Base-by-base conservation (phyloP, 2,797 vertebrate genomes). In the Myiotriccus ornatus region DNA sequence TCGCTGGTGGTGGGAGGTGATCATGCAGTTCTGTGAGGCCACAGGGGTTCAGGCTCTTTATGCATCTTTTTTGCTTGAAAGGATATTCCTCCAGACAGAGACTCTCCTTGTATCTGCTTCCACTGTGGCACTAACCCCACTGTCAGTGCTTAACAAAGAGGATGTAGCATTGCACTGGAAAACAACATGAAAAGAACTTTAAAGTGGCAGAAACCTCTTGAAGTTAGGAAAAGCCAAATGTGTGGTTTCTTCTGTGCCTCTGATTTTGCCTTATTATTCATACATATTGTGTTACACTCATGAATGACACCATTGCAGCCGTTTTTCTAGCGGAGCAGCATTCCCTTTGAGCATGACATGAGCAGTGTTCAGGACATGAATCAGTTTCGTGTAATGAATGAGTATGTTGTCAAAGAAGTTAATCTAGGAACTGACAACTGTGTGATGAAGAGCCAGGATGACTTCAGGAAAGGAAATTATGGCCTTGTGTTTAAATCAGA, bases 371-470 rank as follows among this genome's bases (percentile, higher is more conserved):
- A 53, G 53, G 37, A 41, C 53, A 64, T 83, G 56, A 80, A 76
- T 93, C 67, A 35, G 30, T 84, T 90, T 71, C 35, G 49, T 67
- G 34, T 67, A 70, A 67, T 95, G 90, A 97, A 95, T 93, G 64
- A 68, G 52, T 57, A 73, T 75, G 46, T 93, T 95, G 92, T 95
- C 4, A 0, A 62, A 94, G 57, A 87, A 89, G 81, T 92, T 93
- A 84, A 89, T 92, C 80, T 84, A 88, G 86, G 90, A 92, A 84
- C 68, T 76, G 70, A 60, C 63, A 47, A 6, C 70, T 88, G 75
- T 77, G 74, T 83, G 50, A 35, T 53, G 68, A 91, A 84, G 50
- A 79, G 52, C 43, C 74, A 79, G 34, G 53, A 67, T 95, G 41
- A 68, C 90, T 87, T 82, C 71, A 62, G 75, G 78, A 90, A 87